Conservation (phyloP, 2,113 vertebrate species). For the Calyptommatus sinebrachiatus region DNA sequence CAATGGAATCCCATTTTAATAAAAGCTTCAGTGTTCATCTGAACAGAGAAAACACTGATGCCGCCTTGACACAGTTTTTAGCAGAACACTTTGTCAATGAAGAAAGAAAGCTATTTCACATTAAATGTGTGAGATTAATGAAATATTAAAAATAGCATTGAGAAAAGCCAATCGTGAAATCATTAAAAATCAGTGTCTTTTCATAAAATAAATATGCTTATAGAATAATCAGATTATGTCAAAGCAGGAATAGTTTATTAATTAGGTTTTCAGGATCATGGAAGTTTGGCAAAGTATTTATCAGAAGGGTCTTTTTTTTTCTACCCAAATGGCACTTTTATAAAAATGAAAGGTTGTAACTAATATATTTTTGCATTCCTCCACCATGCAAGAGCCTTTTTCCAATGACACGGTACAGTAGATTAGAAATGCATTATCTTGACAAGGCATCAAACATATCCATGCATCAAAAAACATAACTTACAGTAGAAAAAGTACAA, state of each 20-base stretch:
- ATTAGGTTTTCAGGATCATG: no score
- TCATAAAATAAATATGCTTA: not conserved
- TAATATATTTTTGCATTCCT: no score
- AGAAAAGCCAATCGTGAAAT: not conserved
- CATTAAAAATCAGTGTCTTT: not conserved
- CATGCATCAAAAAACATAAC: not conserved
- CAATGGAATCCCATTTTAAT: constrained; percentile 10
- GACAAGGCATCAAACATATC: no score
- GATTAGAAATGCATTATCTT: not conserved
- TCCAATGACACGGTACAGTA: not conserved
- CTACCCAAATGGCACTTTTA: no score
- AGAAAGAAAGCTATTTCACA: not conserved
- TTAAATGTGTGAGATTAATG: not conserved
- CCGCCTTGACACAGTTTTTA: not conserved
- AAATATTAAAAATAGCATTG: not conserved
- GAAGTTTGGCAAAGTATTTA: no score
- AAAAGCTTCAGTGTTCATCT: constrained; percentile 19
- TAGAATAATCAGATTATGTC: not conserved
- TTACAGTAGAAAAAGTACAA: not conserved
- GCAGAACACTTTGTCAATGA: not conserved
- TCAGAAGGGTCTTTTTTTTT: no score
- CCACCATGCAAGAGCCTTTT: no score
- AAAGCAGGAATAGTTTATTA: no score
- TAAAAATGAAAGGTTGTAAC: no score
- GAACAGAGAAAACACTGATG: constrained; percentile 1